Conservation (phyloP, 2,113 vertebrate genomes). For the Apteryx mantelli region DNA sequence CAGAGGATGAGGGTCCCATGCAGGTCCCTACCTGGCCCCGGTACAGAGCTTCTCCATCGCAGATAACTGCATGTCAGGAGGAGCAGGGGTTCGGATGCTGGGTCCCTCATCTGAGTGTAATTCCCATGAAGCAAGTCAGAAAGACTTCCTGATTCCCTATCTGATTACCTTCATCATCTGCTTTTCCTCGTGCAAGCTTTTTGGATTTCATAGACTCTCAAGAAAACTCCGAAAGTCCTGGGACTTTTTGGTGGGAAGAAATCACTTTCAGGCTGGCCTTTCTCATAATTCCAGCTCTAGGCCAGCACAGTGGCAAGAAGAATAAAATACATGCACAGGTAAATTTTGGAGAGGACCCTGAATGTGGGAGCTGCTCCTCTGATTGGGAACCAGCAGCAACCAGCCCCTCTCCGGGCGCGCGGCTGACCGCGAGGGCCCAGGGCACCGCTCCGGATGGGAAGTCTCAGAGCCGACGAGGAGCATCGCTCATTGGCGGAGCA, state of each 20-base stretch:
- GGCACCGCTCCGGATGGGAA: fast-evolving
- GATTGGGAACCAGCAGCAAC: not conserved
- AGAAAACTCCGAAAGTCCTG: not conserved
- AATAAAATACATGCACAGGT: not conserved
- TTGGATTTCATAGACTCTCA: fast-evolving
- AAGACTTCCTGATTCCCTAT: not conserved
- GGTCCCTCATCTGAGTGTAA: fast-evolving
- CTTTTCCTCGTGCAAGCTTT: not conserved
- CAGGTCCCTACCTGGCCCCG: not conserved
- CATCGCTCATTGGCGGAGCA: fast-evolving
- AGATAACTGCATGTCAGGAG: fast-evolving
- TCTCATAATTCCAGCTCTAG: not conserved
- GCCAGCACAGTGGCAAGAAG: not conserved
- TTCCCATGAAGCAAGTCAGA: fast-evolving
- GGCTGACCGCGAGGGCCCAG: fast-evolving
- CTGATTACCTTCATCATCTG: not conserved
- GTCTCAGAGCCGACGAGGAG: not conserved
- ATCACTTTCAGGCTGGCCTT: not conserved
- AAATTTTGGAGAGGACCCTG: not conserved
- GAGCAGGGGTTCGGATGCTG: not conserved
- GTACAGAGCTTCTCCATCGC: not conserved
- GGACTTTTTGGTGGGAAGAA: not conserved
- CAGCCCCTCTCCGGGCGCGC: fast-evolving
- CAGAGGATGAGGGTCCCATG: not conserved
- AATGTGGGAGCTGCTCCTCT: not conserved